Evolutionary conservation across 2,113 vertebrate species (phyloP), one percentile per base, ranked within the genome.

Genomic region (Ophthalmolycus amberensis): DNA sequence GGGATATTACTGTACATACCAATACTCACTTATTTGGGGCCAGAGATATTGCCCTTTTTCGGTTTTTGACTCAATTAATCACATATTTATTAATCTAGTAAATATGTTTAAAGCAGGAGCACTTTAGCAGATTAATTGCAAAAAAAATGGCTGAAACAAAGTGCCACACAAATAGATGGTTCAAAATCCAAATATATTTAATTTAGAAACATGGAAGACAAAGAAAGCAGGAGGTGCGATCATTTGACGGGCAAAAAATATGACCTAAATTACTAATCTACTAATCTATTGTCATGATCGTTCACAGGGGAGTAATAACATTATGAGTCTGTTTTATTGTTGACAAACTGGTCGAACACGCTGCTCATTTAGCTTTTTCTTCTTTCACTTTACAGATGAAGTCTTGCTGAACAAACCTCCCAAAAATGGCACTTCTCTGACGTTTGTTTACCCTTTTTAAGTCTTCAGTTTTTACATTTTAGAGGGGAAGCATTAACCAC

Each of bases 351-450:
- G 6, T 40, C 16, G 50, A 46, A 52, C 29, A 29, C 44, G 0
- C 7, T 0, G 29, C 16, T 40, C 0, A 37, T 46, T 59, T 3
- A 2, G 37, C n/a, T 22, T 72, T 50, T 11, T 83, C 18, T 27
- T 79, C 40, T 66, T 68, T 72, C 25, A 10, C 46, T 73, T 79
- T 84, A 1, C 84, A 94, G 93, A 80, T 59, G 0, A 87, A 72
- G 88, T 91, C 87, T 93, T 88, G 85, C 75, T 85, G 80, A 89
- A 81, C 69, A 37, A 80, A 79, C 50, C 16, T 66, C 59, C n/a
- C 38, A 79, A 71, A 29, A 71, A 93, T 93, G 94, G 80, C 34
- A 4, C 84, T 50, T 82, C 12, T 88, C 52, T 90, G 90, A 92
- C 64, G 7, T 60, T 78, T 86, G 54, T 74, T 70, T 72, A 71